These are phyloP conservation scores for Ericerus pela DNA, from an alignment of 1,140 invertebrate species.

Conservation along the genomic window DNA sequence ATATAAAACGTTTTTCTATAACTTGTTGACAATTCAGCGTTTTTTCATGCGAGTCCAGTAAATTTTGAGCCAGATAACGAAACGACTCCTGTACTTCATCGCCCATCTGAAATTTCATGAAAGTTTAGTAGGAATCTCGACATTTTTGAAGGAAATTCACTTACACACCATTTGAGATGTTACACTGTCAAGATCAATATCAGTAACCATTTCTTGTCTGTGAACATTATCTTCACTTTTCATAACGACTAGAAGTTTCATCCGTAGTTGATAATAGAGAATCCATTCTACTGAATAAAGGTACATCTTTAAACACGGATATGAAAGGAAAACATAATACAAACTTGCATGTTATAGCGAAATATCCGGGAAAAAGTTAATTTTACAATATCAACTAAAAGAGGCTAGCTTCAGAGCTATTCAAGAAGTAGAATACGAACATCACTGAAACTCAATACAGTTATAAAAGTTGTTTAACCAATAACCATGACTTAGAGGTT, in stretches of 20 bases:
- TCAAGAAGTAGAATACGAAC: too few species aligned
- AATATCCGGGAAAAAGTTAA: too few species aligned
- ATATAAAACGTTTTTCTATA: slow-evolving; percentile 28
- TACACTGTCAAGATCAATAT: background rate
- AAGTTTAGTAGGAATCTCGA: background rate
- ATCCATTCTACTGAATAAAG: too few species aligned
- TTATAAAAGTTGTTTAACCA: too few species aligned
- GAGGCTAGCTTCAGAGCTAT: too few species aligned
- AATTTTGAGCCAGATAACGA: background rate
- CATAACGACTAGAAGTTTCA: background rate
- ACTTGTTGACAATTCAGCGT: background rate
- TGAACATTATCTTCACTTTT: background rate
- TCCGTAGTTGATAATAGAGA: background rate
- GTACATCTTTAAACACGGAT: too few species aligned
- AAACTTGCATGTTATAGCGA: too few species aligned
- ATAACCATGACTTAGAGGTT: too few species aligned
- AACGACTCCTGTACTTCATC: background rate
- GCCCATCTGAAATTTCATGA: background rate
- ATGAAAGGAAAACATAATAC: too few species aligned
- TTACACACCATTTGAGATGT: background rate
- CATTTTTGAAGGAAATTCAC: background rate
- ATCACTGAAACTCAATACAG: too few species aligned
- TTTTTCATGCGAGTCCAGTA: background rate
- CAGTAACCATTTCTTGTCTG: background rate
- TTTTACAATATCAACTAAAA: too few species aligned